phyloP scores from a whole-genome alignment of 2,113 vertebrate species.

The Myodes glareolus region DNA sequence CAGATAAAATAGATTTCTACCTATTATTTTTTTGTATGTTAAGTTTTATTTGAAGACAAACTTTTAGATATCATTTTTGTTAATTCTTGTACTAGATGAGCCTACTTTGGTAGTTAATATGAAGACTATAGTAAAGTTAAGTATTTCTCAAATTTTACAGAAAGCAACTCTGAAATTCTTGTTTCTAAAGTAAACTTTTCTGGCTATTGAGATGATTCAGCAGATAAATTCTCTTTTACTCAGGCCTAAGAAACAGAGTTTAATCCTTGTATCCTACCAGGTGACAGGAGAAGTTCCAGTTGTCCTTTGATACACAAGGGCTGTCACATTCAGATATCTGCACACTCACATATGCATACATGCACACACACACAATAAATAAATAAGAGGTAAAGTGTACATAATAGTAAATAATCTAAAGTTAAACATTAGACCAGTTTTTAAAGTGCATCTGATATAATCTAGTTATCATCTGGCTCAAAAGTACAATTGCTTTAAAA shows the following conservation, averaged over 20 bases:
- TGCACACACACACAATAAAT: background rate
- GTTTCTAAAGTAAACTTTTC: background rate
- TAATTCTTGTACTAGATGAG: background rate
- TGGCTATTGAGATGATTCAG: background rate
- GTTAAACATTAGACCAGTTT: background rate
- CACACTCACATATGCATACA: background rate
- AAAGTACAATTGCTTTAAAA: background rate
- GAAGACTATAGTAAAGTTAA: background rate
- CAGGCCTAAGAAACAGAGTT: background rate
- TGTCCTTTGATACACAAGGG: background rate
- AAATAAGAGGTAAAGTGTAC: background rate
- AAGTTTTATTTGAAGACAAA: background rate
- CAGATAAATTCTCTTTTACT: background rate
- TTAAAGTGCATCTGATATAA: background rate
- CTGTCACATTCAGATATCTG: background rate
- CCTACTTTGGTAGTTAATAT: background rate
- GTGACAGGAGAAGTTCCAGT: background rate
- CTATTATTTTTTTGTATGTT: background rate
- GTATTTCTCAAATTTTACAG: background rate
- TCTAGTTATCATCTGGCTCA: background rate
- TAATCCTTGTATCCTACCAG: background rate
- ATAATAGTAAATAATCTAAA: background rate
- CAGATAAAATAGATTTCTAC: rapidly evolving
- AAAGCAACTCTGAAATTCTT: background rate
- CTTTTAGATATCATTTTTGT: background rate